These are phyloP conservation scores for Tautogolabrus adspersus DNA, from an alignment of 2,113 vertebrate genomes.

Conservation along the genomic window DNA sequence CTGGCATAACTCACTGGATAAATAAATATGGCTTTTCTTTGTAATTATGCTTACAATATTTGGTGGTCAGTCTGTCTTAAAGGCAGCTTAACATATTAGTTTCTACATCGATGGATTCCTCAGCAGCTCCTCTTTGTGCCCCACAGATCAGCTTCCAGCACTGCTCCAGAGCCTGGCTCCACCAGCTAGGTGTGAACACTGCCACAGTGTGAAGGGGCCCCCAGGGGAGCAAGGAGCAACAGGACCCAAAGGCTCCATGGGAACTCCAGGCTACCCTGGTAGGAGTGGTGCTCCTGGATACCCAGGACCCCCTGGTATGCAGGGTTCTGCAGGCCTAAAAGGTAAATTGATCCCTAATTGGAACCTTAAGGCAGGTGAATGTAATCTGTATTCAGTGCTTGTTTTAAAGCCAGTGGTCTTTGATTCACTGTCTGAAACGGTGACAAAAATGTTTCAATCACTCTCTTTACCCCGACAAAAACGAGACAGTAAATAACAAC, in stretches of 20 bases:
- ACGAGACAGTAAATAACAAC: slow-evolving; percentile 47
- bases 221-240: slow-evolving; percentile 79
- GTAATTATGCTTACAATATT: not conserved
- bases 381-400: not conserved
- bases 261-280: slow-evolving; percentile 81
- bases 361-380: not conserved
- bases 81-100: not conserved
- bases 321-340: slow-evolving; percentile 81
- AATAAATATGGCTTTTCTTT: too few relatives aligned
- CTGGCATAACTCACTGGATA: too few relatives aligned
- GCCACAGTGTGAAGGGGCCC: slow-evolving; percentile 77
- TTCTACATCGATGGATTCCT: not conserved
- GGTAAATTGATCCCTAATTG: slow-evolving; percentile 67
- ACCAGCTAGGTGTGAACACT: slow-evolving; percentile 70
- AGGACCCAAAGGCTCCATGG: slow-evolving; percentile 81
- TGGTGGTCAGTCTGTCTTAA: not conserved
- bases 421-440: not conserved
- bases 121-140: slow-evolving; percentile 11
- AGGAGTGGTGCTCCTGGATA: slow-evolving; percentile 80
- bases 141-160: slow-evolving; percentile 81
- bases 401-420: not conserved
- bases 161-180: slow-evolving; percentile 78
- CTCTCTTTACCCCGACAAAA: slow-evolving; percentile 19
- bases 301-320: slow-evolving; percentile 80
- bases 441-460: slow-evolving; percentile 9